Evolutionary conservation across 2,113 vertebrate species (phyloP).

Genomic region (Meriones unguiculatus): DNA sequence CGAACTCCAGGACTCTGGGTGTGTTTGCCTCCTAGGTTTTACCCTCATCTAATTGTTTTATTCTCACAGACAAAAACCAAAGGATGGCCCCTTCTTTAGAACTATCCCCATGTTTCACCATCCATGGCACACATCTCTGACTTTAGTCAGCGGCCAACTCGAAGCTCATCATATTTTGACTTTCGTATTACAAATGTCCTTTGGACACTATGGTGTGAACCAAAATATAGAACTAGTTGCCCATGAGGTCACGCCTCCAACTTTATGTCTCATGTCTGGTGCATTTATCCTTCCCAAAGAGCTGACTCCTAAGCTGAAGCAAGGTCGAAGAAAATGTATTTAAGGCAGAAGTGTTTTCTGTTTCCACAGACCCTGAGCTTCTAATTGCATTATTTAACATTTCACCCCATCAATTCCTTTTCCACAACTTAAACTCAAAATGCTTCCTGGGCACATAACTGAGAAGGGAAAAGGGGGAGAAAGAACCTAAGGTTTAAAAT

Average conservation of each 20-base stretch:
- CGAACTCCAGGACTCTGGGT: neutral
- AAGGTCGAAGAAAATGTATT: neutral
- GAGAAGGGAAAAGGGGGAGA: neutral
- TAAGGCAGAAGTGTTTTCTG: neutral
- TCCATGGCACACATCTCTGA: neutral
- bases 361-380: neutral
- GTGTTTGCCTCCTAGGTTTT: neutral
- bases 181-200: neutral
- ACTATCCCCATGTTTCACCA: neutral
- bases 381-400: constrained; percentile 2
- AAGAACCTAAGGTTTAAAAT: neutral
- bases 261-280: neutral
- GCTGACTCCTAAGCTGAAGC: neutral
- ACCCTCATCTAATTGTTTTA: neutral
- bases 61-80: neutral
- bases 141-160: neutral
- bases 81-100: neutral
- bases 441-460: neutral
- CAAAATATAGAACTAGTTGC: neutral
- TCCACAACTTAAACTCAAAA: constrained; percentile 1
- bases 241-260: neutral
- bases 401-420: neutral
- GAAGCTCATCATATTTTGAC: neutral
- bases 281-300: neutral
- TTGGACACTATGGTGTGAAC: neutral